Base-by-base conservation (phyloP, 2,113 vertebrate genomes). In the Pampusana beccarii region DNA sequence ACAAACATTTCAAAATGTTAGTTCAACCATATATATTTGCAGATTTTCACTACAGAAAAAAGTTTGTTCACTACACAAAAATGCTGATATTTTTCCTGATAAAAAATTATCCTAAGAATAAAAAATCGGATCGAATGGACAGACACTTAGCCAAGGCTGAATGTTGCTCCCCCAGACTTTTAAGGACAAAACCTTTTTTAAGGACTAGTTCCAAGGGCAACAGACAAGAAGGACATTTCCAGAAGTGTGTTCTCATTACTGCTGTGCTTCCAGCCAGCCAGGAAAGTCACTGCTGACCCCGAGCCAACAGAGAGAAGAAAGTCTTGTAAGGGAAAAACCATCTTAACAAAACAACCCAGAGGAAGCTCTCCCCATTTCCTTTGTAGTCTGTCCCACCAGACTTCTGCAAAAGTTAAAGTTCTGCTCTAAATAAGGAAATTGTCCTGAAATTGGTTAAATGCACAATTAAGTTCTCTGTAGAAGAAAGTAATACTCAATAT, bases 221-320 rank as follows among this genome's bases (percentile, higher is more conserved):
- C 72, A 90, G 82, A 74, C 85, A 75, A 90, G 58, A 93, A 89
- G 90, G 90, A 71, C 53, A 65, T 92, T 94, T 95, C 67, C 85
- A 95, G 69, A 86, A 93, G 51, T 38, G 71, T 94, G 88, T 80
- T 95, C 88, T 90, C 85, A 38, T 96, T 91, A 73, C 62, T 74
- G 75, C 92, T 56, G 71, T 16, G 26, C 82, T 92, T 71, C 80
- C 36, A 86, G 77, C 4, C 3, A 88, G 92, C 92, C 96, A 95
- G 82, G 86, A 92, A 94, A 95, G 93, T 86, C 83, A 69, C 65
- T 78, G 75, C 80, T 91, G 93, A 93, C 90, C 65, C 91, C 71
- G 65, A 91, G 92, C 90, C 95, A 95, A 71, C 0, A 26, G 60
- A 75, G 82, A 90, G 80, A 42, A 92, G 66, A 82, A 86, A 88